These are phyloP conservation scores for Sylvia borin DNA, from an alignment of 2,797 vertebrate genomes.

Conservation along the genomic window DNA sequence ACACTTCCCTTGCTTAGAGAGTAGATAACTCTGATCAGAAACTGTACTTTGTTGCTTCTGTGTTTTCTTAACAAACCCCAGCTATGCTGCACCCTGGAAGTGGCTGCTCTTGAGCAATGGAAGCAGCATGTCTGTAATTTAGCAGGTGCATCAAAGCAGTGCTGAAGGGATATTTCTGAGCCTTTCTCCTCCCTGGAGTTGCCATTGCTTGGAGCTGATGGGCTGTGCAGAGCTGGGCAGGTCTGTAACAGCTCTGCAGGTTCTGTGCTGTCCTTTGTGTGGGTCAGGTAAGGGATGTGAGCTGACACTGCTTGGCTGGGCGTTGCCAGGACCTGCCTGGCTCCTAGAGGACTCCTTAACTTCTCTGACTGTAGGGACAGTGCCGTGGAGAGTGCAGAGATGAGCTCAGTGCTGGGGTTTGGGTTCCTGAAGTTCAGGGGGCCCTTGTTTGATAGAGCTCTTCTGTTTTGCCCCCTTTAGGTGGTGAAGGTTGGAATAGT, in stretches of 20 bases:
- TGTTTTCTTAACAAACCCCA: not conserved
- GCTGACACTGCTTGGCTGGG: not conserved
- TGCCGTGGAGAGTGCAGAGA: not conserved
- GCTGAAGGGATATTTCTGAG: not conserved
- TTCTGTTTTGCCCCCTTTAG: constrained; percentile 67
- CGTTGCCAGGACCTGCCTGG: not conserved
- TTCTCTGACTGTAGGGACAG: not conserved
- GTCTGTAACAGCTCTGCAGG: not conserved
- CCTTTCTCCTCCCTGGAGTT: not conserved
- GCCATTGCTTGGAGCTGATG: not conserved
- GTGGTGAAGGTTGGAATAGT: constrained; percentile 97
- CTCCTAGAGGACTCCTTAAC: not conserved
- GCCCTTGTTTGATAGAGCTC: not conserved
- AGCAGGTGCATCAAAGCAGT: not conserved
- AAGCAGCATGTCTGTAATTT: not conserved
- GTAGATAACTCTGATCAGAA: not conserved
- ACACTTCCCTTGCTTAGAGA: not conserved
- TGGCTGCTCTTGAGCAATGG: not conserved
- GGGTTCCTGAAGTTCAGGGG: not conserved
- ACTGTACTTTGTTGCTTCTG: not conserved
- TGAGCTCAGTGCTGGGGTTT: not conserved
- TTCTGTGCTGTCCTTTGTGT: not conserved
- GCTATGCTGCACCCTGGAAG: not conserved
- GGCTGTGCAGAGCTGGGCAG: not conserved
- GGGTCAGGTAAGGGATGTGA: not conserved